Base-by-base conservation (phyloP, 2,888 invertebrate genomes). In the Eledona agricola region DNA sequence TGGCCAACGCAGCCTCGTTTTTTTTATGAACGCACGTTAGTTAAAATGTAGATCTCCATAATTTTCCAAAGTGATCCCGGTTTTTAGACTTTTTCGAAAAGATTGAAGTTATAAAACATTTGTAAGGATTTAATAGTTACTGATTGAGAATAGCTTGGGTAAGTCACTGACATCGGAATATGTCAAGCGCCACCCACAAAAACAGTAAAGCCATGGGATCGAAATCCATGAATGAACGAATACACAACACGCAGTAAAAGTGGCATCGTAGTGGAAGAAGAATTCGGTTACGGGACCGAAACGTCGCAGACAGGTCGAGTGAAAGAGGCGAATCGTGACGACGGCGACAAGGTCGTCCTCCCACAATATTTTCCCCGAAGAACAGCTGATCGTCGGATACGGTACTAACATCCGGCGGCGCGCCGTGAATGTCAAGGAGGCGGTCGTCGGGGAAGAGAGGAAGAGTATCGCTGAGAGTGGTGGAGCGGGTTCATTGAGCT, bases 391-490 rank as follows among this genome's bases (percentile, higher is more conserved):
- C 59, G 55, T n/a, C n/a, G n/a, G n/a, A 38, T 26, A 34, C 38
- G 31, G 19, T 37, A 17, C 37, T 28, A 22, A 17, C 25, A 19
- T 6, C 13, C 25, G 37, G 19, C 25, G 35, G 16, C 17, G 38
- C 42, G 53, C 57, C 57, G 57, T 55, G 64, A 66, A 64, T 62
- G 61, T 59, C 60, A 59, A 57, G 62, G 60, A 61, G 45, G 50
- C 49, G 40, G 29, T 38, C 40, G 35, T 16, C 26, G 45, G 10
- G 35, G 34, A 45, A 37, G 13, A 26, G 34, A 43, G 17, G 26
- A 17, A 26, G 4, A 9, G 16, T 10, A 28, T 15, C 12, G 47
- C 12, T 50, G 55, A 34, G 37, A 49, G 43, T 45, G 26, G 13
- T 45, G 26, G 13, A 51, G 13, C 35, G 51, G 35, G 50, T 50